These are phyloP conservation scores for Epiblema foenella DNA, from an alignment of 2,888 invertebrate species.

Conservation along the genomic window DNA sequence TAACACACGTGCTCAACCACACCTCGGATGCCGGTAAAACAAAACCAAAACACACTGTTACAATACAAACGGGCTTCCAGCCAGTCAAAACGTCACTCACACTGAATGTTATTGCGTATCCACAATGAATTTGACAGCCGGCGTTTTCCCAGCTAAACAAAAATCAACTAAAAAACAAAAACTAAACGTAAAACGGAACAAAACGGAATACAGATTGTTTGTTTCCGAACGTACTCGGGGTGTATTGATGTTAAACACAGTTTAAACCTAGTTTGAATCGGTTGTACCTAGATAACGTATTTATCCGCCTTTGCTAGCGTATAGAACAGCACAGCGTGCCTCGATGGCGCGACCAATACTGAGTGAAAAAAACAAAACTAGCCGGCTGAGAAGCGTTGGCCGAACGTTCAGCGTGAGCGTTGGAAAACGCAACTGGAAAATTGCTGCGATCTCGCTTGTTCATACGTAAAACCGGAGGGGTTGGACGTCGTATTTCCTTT, in stretches of 20 bases:
- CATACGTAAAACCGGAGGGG: constrained; percentile 47
- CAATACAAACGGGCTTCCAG: constrained; percentile 52
- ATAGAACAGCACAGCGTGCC: constrained; percentile 64
- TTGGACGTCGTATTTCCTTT: constrained; percentile 56
- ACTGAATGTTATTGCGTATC: constrained; percentile 61
- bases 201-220: constrained; percentile 46
- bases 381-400: constrained; percentile 55
- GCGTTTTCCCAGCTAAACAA: constrained; percentile 77
- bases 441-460: constrained; percentile 60
- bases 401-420: constrained; percentile 51
- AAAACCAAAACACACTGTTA: constrained; percentile 58
- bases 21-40: constrained; percentile 58
- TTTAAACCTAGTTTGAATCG: constrained; percentile 55
- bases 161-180: constrained; percentile 60
- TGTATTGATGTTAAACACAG: constrained; percentile 55
- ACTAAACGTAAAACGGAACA: constrained; percentile 50
- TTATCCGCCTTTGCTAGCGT: constrained; percentile 55
- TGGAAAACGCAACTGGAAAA: constrained; percentile 70
- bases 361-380: constrained; percentile 70
- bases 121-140: constrained; percentile 63
- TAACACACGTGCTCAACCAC: constrained; percentile 67
- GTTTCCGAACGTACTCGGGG: constrained; percentile 47
- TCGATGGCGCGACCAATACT: constrained; percentile 73
- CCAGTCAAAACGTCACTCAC: constrained; percentile 62
- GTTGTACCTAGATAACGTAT: constrained; percentile 60